Percentiles rank a stretch among this genome's conserved stretches.
Conservation (phyloP, 2,113 vertebrate species). For the Lophius piscatorius region DNA sequence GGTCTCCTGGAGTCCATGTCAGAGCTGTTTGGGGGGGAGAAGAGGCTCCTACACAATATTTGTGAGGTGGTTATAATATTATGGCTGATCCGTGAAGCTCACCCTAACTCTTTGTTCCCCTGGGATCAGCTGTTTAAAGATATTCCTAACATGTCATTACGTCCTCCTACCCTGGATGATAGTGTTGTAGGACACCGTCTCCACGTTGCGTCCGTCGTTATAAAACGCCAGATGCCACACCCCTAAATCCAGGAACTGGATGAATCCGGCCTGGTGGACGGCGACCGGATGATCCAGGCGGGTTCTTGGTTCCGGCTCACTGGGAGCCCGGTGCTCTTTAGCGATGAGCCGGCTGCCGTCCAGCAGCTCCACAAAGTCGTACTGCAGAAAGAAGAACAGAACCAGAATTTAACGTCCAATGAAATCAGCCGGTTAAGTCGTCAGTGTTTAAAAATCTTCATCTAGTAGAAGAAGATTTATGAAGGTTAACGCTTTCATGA, state of each 20-base stretch:
- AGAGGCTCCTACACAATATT: too few relatives aligned
- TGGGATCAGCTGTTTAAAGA: conserved; percentile 51
- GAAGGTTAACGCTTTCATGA: too few relatives aligned
- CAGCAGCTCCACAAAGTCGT: conserved; percentile 97
- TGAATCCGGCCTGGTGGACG: conserved; percentile 95
- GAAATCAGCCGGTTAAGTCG: too few relatives aligned
- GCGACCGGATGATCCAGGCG: conserved; percentile 85
- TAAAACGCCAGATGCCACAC: conserved; percentile 99
- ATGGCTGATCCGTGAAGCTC: conserved; percentile 14
- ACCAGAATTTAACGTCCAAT: too few relatives aligned
- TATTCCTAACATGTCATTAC: conserved; percentile 55
- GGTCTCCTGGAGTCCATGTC: too few relatives aligned
- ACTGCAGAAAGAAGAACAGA: conserved; percentile 77
- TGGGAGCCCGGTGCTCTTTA: conserved; percentile 85
- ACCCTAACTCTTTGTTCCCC: conserved; percentile 4
- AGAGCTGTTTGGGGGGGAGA: too few relatives aligned
- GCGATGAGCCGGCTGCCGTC: conserved; percentile 96
- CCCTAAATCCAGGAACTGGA: conserved; percentile 94
- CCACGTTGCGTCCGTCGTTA: conserved; percentile 92
- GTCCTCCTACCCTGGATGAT: conserved; percentile 90
- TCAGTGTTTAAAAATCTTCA: too few relatives aligned
- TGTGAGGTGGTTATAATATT: too few relatives aligned
- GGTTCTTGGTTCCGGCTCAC: conserved; percentile 79
- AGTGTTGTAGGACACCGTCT: conserved; percentile 94
- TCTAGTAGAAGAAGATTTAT: too few relatives aligned